Evolutionary conservation across 2,888 invertebrate species (phyloP).

Genomic region (Vesta saturnalis): DNA sequence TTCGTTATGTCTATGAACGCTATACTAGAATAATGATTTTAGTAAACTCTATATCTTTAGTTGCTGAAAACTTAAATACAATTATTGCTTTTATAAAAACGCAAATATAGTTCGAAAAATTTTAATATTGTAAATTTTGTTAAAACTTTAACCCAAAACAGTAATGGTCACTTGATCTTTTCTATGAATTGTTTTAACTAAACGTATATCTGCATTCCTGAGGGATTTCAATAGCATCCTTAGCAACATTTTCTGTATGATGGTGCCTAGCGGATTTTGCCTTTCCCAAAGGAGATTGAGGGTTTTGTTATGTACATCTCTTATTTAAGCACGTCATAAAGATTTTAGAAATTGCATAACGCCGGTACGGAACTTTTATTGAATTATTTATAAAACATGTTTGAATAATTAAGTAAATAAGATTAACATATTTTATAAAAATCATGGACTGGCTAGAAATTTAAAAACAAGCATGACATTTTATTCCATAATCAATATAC

Average conservation of each 20-base stretch:
- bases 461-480: too few species aligned
- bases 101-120: too few species aligned
- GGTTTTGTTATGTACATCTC: background rate
- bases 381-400: background rate
- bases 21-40: too few species aligned
- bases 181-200: background rate
- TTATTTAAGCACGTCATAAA: conserved; percentile 7
- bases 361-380: background rate
- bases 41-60: too few species aligned
- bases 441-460: too few species aligned
- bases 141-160: too few species aligned
- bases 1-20: too few species aligned
- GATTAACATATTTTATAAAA: too few species aligned
- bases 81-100: too few species aligned
- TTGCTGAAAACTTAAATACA: too few species aligned
- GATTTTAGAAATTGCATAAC: background rate
- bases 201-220: background rate
- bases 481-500: too few species aligned
- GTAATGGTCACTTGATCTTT: background rate
- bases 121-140: too few species aligned
- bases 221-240: conserved; percentile 2
- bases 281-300: conserved; percentile 3
- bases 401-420: background rate
- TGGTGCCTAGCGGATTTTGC: background rate
- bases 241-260: conserved; percentile 3